phyloP scores from a whole-genome alignment of 2,113 vertebrate genomes.

The Urocynchramus pylzowi region DNA sequence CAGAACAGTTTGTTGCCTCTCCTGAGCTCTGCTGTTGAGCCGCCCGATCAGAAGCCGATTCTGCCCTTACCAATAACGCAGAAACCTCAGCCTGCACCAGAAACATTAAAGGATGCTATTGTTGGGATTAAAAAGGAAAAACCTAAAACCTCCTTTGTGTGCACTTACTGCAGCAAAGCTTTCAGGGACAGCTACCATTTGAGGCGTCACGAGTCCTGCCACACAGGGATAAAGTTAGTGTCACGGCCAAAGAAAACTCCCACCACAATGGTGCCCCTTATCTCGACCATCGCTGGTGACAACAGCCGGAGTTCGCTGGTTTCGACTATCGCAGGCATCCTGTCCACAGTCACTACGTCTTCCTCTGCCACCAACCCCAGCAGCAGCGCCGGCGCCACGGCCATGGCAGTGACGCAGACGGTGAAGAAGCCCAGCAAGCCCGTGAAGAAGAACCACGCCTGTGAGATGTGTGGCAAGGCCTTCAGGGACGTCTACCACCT shows the following conservation, averaged over 20 bases:
- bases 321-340: slow-evolving; percentile 91
- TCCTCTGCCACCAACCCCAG: slow-evolving; percentile 85
- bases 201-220: slow-evolving; percentile 94
- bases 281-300: slow-evolving; percentile 90
- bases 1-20: slow-evolving; percentile 95
- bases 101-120: slow-evolving; percentile 90
- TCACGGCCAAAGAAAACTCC: slow-evolving; percentile 93
- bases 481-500: slow-evolving; percentile 98
- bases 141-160: slow-evolving; percentile 96
- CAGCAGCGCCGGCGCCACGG: slow-evolving; percentile 74
- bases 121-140: slow-evolving; percentile 95
- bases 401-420: slow-evolving; percentile 78
- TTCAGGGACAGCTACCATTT: slow-evolving; percentile 99
- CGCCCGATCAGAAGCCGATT: slow-evolving; percentile 94
- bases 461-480: slow-evolving; percentile 98
- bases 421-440: slow-evolving; percentile 92
- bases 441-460: slow-evolving; percentile 97
- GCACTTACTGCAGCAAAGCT: slow-evolving; percentile 97
- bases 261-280: slow-evolving; percentile 89
- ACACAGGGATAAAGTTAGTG: slow-evolving; percentile 97
- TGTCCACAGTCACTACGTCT: slow-evolving; percentile 92
- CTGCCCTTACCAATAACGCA: slow-evolving; percentile 91
- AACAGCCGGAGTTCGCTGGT: slow-evolving; percentile 87
- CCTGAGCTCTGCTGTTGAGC: slow-evolving; percentile 90
- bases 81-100: slow-evolving; percentile 88